These are phyloP conservation scores for Miltochrista miniata DNA, from an alignment of 2,888 invertebrate genomes.

Conservation along the genomic window DNA sequence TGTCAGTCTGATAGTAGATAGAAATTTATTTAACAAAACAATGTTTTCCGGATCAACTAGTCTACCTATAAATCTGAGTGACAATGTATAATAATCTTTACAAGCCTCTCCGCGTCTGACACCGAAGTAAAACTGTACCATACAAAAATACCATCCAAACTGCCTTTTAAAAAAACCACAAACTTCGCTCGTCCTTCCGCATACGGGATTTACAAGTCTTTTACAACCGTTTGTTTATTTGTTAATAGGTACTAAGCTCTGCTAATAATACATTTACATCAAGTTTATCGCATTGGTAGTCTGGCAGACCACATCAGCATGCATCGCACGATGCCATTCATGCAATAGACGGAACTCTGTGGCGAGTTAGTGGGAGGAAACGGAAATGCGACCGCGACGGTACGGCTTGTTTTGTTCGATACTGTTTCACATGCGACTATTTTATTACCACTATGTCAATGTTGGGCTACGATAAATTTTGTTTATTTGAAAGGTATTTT, in stretches of 20 bases:
- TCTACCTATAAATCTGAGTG: too few relatives aligned
- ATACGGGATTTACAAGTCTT: too few relatives aligned
- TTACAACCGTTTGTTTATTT: too few relatives aligned
- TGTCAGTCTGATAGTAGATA: too few relatives aligned
- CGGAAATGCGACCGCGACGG: slow-evolving; percentile 51
- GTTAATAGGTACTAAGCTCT: neutral
- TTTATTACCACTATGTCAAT: slow-evolving; percentile 10
- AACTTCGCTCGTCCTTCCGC: too few relatives aligned
- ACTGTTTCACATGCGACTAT: slow-evolving; percentile 37
- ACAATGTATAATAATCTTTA: too few relatives aligned
- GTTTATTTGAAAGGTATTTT: slow-evolving; percentile 27
- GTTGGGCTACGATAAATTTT: slow-evolving; percentile 12
- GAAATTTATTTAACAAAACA: too few relatives aligned
- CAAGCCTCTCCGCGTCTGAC: too few relatives aligned
- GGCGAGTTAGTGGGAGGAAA: slow-evolving; percentile 52
- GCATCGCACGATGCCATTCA: slow-evolving; percentile 41
- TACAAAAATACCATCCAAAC: too few relatives aligned
- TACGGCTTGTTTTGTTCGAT: slow-evolving; percentile 39
- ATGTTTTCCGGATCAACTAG: too few relatives aligned
- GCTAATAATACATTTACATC: slow-evolving; percentile 29
- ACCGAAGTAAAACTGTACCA: too few relatives aligned
- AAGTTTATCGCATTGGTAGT: slow-evolving; percentile 16
- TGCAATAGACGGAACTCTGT: slow-evolving; percentile 51
- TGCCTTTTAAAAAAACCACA: too few relatives aligned
- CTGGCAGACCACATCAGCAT: slow-evolving; percentile 39